Conservation (phyloP, 2,113 vertebrate genomes). For the Neofelis nebulosa region DNA sequence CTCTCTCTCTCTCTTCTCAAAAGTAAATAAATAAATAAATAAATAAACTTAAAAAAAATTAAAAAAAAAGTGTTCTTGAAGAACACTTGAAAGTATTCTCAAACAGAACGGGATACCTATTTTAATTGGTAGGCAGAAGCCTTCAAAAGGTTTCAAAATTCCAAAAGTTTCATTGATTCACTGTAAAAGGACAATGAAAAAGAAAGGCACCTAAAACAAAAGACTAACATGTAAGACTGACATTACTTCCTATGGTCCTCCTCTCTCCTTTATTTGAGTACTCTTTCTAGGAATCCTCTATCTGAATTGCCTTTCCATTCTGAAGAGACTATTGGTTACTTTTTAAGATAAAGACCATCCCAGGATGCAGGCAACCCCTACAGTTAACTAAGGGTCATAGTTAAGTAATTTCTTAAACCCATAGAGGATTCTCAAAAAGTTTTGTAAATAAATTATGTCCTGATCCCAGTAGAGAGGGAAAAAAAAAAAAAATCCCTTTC, state of each 20-base stretch:
- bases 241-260: background rate
- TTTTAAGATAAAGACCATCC: background rate
- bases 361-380: background rate
- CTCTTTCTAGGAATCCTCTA: background rate
- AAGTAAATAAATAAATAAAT: no score
- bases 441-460: background rate
- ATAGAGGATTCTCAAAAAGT: background rate
- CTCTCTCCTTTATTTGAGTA: background rate
- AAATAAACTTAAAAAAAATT: no score
- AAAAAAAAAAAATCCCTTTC: background rate
- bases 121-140: background rate
- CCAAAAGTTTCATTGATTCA: background rate
- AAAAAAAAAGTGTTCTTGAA: background rate
- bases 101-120: background rate
- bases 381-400: background rate
- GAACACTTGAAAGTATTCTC: background rate
- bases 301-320: background rate
- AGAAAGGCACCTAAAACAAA: background rate
- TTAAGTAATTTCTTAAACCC: background rate
- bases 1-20: no score
- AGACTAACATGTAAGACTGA: background rate
- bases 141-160: background rate
- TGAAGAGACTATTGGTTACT: background rate
- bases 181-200: background rate
- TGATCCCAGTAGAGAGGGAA: background rate